Conservation (phyloP, 1,140 invertebrate species). For the Centruroides sculpturatus region DNA sequence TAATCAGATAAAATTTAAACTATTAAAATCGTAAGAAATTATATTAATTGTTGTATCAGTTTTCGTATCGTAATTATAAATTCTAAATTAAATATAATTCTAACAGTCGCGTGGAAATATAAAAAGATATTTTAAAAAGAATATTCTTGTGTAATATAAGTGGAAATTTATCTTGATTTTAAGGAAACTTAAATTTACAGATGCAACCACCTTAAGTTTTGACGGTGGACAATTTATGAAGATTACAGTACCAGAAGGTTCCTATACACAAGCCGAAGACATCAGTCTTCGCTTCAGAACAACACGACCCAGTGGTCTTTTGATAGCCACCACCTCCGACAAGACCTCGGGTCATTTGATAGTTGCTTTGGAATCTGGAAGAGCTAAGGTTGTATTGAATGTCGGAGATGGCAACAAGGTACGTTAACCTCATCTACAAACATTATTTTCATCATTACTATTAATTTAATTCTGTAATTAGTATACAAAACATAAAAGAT, state of each 20-base stretch:
- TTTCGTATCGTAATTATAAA: no score
- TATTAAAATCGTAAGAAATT: no score
- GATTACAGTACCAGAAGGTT: conserved; percentile 56
- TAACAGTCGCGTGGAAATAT: no score
- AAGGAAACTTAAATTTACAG: conserved; percentile 33
- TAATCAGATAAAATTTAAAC: no score
- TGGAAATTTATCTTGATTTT: no score
- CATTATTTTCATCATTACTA: no score
- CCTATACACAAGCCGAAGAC: conserved; percentile 76
- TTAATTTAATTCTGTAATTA: no score
- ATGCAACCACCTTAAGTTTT: conserved; percentile 70
- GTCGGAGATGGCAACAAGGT: conserved; percentile 77
- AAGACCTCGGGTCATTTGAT: conserved; percentile 63
- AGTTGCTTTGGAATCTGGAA: conserved; percentile 60
- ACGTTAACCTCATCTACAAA: conserved; percentile 6
- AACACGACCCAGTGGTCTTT: conserved; percentile 42
- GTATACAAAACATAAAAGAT: no score
- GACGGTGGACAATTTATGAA: conserved; percentile 78
- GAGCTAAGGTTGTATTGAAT: conserved; percentile 50
- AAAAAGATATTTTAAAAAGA: no score
- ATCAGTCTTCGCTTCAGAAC: conserved; percentile 77
- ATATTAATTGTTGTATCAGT: no score
- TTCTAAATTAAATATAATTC: no score
- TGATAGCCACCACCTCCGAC: conserved; percentile 54
- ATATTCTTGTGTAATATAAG: no score